Evolutionary conservation across 2,113 vertebrate species (phyloP), one percentile per base, ranked within the genome.

Genomic region (Polypterus senegalus): DNA sequence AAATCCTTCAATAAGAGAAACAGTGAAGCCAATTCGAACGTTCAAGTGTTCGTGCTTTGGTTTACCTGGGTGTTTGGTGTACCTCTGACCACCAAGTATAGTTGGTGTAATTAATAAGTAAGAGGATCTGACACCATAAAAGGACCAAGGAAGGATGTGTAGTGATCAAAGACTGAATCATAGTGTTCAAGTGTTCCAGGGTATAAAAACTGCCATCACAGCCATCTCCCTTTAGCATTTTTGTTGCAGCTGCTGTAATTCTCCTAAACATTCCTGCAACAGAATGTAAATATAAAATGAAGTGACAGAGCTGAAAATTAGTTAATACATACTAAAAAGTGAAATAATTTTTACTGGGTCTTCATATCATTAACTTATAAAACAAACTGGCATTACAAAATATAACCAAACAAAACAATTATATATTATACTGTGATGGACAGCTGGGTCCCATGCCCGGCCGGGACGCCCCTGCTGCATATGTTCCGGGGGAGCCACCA

Each of bases 81-180:
- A 97, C 92, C 76, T 92, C 93, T 3, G 93, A 83, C 96, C 96
- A 99, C 96, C 96, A 99, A 62, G 76, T 88, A 76, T 92, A 90
- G 83, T 97, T 93, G 4, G 96, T 99, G 68, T 97, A 94, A 79
- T 97, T 87, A 74, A 97, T 91, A 6, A 99, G 91, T 57, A 99
- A 91, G 5, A 99, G 84, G 63, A 99, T 89, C 73, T 99, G 96
- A 71, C 95, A 99, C 96, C 96, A 99, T 9, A 98, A 92, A 44
- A 99, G 88, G 71, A 98, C 94, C 58, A 98, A 79, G 3, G 94
- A 90, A 3, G 96, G 96, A 71, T 99, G 94, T 0, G 95, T 98
- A 67, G 94, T 90, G 74, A 91, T 86, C 78, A 99, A 88, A 65
- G 88, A 80, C 67, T 93, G 87, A 67, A 92, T 88, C 67, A 85